Percentiles rank a stretch among this genome's conserved stretches.
Conservation (phyloP, 1,140 invertebrate genomes). For the Leptinotarsa defecta region DNA sequence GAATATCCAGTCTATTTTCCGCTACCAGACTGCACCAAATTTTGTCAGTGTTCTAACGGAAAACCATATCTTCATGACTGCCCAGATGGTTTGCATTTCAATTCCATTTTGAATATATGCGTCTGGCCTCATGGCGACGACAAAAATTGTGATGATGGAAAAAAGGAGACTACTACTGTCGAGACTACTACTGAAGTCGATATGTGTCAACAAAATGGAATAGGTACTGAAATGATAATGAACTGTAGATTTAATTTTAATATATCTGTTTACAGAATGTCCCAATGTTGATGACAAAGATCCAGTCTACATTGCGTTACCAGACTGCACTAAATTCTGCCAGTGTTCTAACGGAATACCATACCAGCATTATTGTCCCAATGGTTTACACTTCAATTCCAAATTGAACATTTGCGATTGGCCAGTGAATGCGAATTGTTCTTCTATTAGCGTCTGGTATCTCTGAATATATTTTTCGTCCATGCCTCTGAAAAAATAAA, state of each 20-base stretch:
- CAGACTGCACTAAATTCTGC: constrained; percentile 63
- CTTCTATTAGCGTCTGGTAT: no score
- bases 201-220: neutral
- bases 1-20: neutral
- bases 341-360: constrained; percentile 61
- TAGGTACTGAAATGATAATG: neutral
- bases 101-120: neutral
- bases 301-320: constrained; percentile 35
- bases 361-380: constrained; percentile 58
- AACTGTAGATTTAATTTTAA: neutral
- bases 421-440: constrained; percentile 41
- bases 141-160: neutral
- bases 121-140: neutral
- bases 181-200: neutral
- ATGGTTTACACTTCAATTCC: constrained; percentile 61
- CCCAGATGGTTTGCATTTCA: neutral
- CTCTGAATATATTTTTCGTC: no score
- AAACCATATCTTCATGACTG: neutral
- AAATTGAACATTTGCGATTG: constrained; percentile 62
- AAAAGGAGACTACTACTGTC: neutral
- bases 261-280: constrained; percentile 25
- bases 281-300: constrained; percentile 33
- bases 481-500: no score
- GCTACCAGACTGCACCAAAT: neutral
- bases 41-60: constrained; percentile 1